Base-by-base conservation (phyloP, 2,888 invertebrate genomes). In the Arctia plantaginis region DNA sequence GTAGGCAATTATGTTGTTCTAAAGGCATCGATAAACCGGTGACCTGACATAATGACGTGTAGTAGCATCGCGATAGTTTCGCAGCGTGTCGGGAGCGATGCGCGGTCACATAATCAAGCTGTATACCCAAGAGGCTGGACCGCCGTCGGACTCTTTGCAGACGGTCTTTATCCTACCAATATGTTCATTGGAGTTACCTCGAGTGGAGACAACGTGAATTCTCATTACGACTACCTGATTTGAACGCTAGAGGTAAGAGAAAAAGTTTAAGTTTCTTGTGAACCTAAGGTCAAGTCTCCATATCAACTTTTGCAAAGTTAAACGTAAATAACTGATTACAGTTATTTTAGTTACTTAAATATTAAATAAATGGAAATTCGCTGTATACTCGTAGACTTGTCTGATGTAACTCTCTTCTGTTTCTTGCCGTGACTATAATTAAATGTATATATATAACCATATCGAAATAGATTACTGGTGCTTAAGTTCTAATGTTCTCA, bases 111-210 rank as follows among this genome's bases (percentile, higher is more conserved):
- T 80, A 89, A 76, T 73, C 78, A 74, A 82, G 76, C 76, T 80
- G 85, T 82, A 79, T 87, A 85, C 80, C 84, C 83, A 79, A 77
- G 86, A 87, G 87, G 86, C 89, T 88, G 88, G 90, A 88, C 87
- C 83, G 77, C 74, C 76, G 84, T 81, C 79, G 77, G 80, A 80
- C 72, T 71, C 67, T 70, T 78, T 76, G 71, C 71, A 82, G 77
- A 73, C 79, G 79, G 74, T 72, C 76, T 76, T 72, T 73, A 82
- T 83, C 80, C 79, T 82, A 87, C 80, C 95, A 95, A 93, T 92
- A 95, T 95, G 95, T 95, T 95, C 90, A 95, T 95, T 94, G 95
- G 95, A 86, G 91, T 95, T 82, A 95, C 95, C 77, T 95, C 95
- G 80, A 93, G 90, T 90, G 95, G 93, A 90, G 95, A 91, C 90